Base-by-base conservation (phyloP, 2,113 vertebrate species). In the Indri indri region DNA sequence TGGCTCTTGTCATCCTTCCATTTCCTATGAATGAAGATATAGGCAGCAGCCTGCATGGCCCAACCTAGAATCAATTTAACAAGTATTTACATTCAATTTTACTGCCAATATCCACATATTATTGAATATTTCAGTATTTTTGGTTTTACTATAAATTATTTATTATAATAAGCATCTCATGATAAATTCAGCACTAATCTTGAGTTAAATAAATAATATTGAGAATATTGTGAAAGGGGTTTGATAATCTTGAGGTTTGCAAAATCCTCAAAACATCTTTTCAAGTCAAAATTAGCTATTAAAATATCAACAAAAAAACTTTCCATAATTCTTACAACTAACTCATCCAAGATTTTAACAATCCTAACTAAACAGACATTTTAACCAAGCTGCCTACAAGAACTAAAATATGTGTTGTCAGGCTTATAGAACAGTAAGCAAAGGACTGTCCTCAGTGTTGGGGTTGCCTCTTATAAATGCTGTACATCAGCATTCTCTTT, bases 21-120 rank as follows among this genome's bases (percentile, higher is more conserved):
- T 73, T 98, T 99, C n/a, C 99, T 99, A 20, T 99, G 99, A 98
- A 99, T 99, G 95, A 99, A 99, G 98, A 99, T 98, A 95, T 99
- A 99, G 96, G 99, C 99, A 97, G 99, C 99, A 98, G 99, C 99
- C 98, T 99, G 99, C 99, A 99, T 99, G 1, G 99, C 99, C 99
- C 99, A 99, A 96, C 99, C 99, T 99, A 86, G 50, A 91, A 94
- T 73, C 85, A 96, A 91, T 97, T 97, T 63, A 87, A 98, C 4
- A 98, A 66, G 57, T 27, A 37, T 94, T 98, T 95, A 98, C 14
- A 93, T 74, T 97, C 66, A n/a, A 59, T 9, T 96, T 77, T 77
- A 96, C 5, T 88, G 10, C 10, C 57, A 97, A 79, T 74, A 85
- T 20, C 61, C 27, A 94, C 11, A 52, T n/a, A 63, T 42, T 88